These are phyloP conservation scores for Oncorhynchus clarkii DNA, from an alignment of 2,113 vertebrate genomes.

Conservation along the genomic window DNA sequence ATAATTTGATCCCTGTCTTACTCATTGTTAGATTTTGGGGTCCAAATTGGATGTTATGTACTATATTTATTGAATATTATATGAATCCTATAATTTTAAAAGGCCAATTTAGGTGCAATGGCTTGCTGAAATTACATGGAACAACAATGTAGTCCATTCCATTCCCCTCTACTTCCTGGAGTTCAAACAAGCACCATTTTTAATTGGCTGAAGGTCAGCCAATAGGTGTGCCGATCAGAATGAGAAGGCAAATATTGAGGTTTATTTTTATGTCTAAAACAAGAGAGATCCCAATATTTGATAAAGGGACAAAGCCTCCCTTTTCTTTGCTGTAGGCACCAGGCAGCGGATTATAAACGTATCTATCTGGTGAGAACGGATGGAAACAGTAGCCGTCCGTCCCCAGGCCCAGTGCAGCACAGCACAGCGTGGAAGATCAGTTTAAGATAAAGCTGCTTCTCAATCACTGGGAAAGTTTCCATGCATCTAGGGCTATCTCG, in stretches of 20 bases:
- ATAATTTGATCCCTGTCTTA: no score
- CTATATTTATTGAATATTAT: no score
- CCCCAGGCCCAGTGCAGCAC: background rate
- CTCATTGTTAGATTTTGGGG: no score
- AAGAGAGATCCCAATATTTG: slow-evolving; percentile 41
- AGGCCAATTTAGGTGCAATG: no score
- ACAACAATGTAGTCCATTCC: background rate
- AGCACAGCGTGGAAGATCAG: slow-evolving; percentile 41
- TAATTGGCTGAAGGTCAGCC: slow-evolving; percentile 59
- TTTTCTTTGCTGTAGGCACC: slow-evolving; percentile 39
- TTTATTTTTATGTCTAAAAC: slow-evolving; percentile 45
- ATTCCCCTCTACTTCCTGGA: slow-evolving; percentile 3
- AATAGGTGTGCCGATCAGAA: slow-evolving; percentile 52
- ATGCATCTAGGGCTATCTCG: slow-evolving; percentile 19
- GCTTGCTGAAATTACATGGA: no score
- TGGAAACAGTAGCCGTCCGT: slow-evolving; percentile 29
- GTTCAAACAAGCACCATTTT: slow-evolving; percentile 41
- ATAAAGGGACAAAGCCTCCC: slow-evolving; percentile 50
- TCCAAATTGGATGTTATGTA: no score
- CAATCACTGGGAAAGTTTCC: slow-evolving; percentile 33
- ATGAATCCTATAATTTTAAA: no score
- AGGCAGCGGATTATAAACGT: slow-evolving; percentile 48
- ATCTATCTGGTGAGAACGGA: slow-evolving; percentile 53
- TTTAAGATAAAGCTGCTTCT: slow-evolving; percentile 62
- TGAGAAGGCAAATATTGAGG: slow-evolving; percentile 39